These are phyloP conservation scores for Cuculus canorus DNA, from an alignment of 2,797 vertebrate genomes.

Conservation along the genomic window DNA sequence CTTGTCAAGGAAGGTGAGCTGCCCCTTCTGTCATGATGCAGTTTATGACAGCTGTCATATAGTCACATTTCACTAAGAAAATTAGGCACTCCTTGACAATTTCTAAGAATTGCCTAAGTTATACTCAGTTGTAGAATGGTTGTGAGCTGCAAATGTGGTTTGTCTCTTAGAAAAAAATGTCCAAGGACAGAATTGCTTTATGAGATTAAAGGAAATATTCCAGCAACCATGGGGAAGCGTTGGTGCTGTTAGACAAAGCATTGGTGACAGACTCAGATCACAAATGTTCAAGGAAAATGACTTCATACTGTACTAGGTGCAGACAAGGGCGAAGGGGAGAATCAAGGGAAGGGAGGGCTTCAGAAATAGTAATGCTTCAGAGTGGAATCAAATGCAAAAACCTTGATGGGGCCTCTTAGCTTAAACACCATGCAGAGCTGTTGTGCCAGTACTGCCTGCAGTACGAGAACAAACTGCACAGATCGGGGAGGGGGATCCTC, in stretches of 20 bases:
- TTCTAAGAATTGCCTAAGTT: not conserved
- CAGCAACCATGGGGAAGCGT: not conserved
- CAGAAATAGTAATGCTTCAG: not conserved
- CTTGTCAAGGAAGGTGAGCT: not conserved
- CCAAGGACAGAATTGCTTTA: not conserved
- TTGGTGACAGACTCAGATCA: not conserved
- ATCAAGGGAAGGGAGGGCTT: not conserved
- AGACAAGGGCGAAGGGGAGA: not conserved
- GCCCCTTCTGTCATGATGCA: not conserved
- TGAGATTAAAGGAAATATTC: not conserved
- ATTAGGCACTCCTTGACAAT: not conserved
- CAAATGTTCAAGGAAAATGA: not conserved
- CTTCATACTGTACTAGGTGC: not conserved
- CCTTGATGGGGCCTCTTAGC: no score
- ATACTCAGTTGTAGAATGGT: not conserved
- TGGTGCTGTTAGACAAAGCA: not conserved
- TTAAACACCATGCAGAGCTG: not conserved
- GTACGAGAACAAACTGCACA: not conserved
- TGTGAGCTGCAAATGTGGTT: not conserved
- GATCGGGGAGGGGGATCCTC: accelerated
- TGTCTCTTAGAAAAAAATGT: not conserved
- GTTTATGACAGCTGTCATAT: accelerated
- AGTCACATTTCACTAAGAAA: not conserved
- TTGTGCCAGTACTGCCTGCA: not conserved
- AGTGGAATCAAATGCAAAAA: not conserved